Percentiles rank a stretch among this genome's conserved stretches.
These are phyloP conservation scores for Varanus salvator DNA, from an alignment of 2,113 vertebrate species.

Conservation along the genomic window DNA sequence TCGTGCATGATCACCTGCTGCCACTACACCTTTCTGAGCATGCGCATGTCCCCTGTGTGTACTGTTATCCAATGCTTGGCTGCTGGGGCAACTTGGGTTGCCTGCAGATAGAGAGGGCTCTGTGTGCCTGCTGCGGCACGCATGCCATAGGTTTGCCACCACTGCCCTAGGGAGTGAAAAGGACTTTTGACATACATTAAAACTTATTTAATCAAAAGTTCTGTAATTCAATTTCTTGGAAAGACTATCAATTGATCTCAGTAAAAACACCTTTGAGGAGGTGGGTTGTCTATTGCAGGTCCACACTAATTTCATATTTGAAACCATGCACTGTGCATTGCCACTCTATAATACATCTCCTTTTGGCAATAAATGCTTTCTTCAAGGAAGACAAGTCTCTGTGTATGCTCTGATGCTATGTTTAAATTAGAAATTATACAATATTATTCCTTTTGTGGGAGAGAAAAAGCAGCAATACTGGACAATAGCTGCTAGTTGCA, in stretches of 20 bases:
- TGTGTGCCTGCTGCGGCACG: no score
- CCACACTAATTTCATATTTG: background rate
- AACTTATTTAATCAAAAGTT: background rate
- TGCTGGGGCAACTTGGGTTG: no score
- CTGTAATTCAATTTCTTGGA: background rate
- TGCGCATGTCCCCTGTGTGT: no score
- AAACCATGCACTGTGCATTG: background rate
- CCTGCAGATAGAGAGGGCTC: no score
- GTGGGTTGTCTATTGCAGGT: background rate
- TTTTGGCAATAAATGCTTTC: background rate
- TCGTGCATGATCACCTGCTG: no score
- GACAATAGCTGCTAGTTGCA: slow-evolving; percentile 44
- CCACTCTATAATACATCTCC: slow-evolving; percentile 24
- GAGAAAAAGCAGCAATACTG: slow-evolving; percentile 31
- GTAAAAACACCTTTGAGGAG: background rate
- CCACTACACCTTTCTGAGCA: no score
- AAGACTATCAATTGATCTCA: background rate
- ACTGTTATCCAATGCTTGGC: no score
- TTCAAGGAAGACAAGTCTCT: background rate
- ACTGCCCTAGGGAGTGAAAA: background rate
- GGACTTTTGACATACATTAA: background rate
- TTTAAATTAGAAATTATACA: slow-evolving; percentile 24
- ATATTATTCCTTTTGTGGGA: slow-evolving; percentile 10
- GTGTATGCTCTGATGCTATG: slow-evolving; percentile 9
- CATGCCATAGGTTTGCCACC: no score